These are phyloP conservation scores for Malacoctenus gilli DNA, from an alignment of 2,797 vertebrate genomes.

Conservation along the genomic window DNA sequence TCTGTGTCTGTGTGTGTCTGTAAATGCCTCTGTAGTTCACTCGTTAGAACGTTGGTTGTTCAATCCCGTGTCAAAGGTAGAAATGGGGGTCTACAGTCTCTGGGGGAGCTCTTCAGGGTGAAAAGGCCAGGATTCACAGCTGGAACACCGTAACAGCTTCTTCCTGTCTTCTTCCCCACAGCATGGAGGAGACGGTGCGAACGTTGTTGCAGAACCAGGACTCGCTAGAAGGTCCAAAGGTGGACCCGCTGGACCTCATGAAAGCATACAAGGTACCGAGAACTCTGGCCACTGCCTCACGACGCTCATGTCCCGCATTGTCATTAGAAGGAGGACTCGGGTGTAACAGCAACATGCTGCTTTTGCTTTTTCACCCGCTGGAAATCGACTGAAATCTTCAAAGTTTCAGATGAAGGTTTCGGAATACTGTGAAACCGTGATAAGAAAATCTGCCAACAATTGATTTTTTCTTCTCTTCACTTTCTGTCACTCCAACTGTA, in stretches of 20 bases:
- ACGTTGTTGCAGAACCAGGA: conserved; percentile 88
- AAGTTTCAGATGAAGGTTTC: not conserved
- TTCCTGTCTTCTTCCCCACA: conserved; percentile 58
- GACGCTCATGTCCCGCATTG: no score
- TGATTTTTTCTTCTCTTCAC: not conserved
- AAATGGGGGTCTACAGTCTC: not conserved
- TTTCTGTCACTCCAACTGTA: not conserved
- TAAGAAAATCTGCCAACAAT: not conserved
- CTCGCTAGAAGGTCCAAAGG: conserved; percentile 81
- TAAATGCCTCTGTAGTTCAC: no score
- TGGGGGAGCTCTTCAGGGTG: no score
- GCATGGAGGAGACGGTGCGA: conserved; percentile 93
- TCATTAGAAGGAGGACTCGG: no score
- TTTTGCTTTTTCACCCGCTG: not conserved
- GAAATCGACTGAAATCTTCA: not conserved
- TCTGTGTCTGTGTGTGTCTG: no score
- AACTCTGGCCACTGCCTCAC: no score
- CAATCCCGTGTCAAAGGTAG: no score
- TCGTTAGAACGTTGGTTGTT: no score
- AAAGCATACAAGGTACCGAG: conserved; percentile 86
- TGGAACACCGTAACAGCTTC: not conserved
- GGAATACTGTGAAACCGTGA: not conserved
- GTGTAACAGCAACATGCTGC: not conserved
- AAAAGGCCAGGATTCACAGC: not conserved
- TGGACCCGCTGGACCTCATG: conserved; percentile 85